Conservation (phyloP, 2,797 vertebrate genomes). For the Limnodromus scolopaceus region DNA sequence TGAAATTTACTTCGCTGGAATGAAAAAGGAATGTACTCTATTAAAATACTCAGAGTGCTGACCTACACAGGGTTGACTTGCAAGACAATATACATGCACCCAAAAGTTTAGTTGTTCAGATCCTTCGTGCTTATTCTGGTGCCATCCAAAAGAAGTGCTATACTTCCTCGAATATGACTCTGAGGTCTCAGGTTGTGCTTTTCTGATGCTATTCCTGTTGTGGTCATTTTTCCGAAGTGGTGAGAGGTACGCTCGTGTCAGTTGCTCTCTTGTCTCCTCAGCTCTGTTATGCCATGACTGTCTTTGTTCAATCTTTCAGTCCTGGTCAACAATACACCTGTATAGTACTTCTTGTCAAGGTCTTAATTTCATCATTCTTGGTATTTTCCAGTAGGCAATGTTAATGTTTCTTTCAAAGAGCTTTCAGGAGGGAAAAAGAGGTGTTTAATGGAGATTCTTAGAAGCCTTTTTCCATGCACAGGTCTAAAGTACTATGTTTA, state of each 20-base stretch:
- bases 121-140: not conserved
- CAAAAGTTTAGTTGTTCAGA: not conserved
- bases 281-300: not conserved
- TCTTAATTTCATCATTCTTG: not conserved
- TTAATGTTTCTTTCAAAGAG: not conserved
- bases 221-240: not conserved
- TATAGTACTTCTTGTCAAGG: not conserved
- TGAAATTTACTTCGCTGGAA: not conserved
- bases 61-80: not conserved
- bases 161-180: not conserved
- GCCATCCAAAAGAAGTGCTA: not conserved
- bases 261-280: not conserved
- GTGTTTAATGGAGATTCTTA: not conserved
- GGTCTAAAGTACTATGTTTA: not conserved
- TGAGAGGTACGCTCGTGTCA: fast-evolving
- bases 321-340: not conserved
- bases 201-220: not conserved
- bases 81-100: not conserved
- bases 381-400: not conserved
- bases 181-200: not conserved
- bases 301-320: not conserved
- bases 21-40: not conserved
- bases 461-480: not conserved
- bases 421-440: not conserved
- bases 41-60: not conserved